Percentiles rank a stretch among this genome's conserved stretches.
Conservation (phyloP, 2,888 invertebrate genomes). For the Synergus itoensis region DNA sequence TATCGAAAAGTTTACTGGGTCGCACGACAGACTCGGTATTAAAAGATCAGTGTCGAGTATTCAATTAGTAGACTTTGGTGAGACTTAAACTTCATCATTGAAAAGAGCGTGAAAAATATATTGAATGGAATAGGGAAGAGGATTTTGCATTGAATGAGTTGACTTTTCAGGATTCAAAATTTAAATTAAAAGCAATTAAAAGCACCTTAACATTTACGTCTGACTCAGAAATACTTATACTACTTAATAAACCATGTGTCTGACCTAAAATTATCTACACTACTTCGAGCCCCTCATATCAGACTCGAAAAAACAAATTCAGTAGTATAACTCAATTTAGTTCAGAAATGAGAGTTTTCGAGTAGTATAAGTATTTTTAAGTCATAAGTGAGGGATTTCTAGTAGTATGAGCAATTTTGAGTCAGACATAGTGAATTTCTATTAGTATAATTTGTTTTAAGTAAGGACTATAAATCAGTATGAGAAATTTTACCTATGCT, state of each 20-base stretch:
- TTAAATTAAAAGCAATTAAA: neutral
- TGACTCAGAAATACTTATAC: neutral
- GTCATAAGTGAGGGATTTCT: no score
- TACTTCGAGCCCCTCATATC: neutral
- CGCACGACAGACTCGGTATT: neutral
- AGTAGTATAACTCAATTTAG: neutral
- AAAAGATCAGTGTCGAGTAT: slow-evolving; percentile 3
- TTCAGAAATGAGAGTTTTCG: neutral
- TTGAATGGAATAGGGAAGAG: neutral
- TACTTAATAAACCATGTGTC: neutral
- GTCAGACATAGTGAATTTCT: neutral
- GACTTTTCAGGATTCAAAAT: neutral
- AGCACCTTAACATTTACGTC: no score
- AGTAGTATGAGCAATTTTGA: no score
- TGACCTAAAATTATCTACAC: neutral
- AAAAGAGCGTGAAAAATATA: neutral
- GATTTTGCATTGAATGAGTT: neutral
- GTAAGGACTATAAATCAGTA: neutral
- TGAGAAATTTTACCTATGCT: no score
- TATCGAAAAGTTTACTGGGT: neutral
- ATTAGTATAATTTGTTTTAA: neutral
- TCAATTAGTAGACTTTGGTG: slow-evolving; percentile 3
- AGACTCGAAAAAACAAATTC: neutral
- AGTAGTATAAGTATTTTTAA: neutral
- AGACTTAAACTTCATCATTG: neutral